Evolutionary conservation across 2,113 vertebrate genomes (phyloP).

Genomic region (Podilymbus podiceps): DNA sequence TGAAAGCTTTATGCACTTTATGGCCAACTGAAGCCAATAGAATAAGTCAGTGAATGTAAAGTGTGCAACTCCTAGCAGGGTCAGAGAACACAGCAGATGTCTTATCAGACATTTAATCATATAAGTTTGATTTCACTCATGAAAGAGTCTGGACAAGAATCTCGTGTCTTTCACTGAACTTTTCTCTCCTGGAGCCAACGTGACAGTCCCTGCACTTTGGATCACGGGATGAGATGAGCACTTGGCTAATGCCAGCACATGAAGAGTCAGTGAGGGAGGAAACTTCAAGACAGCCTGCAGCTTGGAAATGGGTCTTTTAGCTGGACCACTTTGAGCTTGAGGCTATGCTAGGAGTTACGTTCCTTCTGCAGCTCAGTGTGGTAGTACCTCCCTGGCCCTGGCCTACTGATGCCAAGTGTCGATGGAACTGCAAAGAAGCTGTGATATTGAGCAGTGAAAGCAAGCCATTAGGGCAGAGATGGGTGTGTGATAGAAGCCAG

Average conservation of each 20-base stretch:
- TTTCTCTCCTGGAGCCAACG: accelerated
- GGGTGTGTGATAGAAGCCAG: neutral
- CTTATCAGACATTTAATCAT: neutral
- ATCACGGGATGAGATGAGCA: neutral
- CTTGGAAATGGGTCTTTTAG: neutral
- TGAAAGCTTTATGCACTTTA: neutral
- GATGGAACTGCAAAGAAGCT: neutral
- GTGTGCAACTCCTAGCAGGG: neutral
- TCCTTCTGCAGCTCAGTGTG: neutral
- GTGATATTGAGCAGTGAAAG: neutral
- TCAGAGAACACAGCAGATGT: neutral
- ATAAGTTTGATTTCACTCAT: neutral
- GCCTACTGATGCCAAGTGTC: neutral
- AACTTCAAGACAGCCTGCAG: neutral
- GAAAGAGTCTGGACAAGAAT: neutral
- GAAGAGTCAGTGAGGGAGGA: neutral
- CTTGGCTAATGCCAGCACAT: neutral
- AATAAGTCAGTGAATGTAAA: neutral
- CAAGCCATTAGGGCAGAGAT: neutral
- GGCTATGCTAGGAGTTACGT: neutral
- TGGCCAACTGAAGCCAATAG: neutral
- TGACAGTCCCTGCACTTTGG: neutral
- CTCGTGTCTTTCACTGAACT: neutral
- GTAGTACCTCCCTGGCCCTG: neutral
- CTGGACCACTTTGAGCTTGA: neutral